A percentile compares a stretch with the other conserved stretches of the same genome.
phyloP scores from a whole-genome alignment of 2,113 vertebrate genomes.

The Lamprologus ornatipinnis region DNA sequence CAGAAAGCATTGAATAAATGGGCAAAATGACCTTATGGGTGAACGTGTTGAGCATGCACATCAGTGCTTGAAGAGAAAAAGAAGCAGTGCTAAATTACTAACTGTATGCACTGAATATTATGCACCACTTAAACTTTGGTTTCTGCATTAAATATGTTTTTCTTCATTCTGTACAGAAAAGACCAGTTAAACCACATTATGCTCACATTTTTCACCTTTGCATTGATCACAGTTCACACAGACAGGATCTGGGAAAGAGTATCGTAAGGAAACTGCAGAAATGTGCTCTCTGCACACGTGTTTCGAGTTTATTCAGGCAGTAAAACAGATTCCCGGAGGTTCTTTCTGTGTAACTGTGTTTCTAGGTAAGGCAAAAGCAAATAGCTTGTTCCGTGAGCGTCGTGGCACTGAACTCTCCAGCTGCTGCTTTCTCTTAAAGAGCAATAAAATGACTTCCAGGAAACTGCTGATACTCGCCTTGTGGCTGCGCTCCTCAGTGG shows the following conservation, averaged over 20 bases:
- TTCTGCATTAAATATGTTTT: not conserved
- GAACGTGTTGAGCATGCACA: not conserved
- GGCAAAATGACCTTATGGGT: not conserved
- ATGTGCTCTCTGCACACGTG: not conserved
- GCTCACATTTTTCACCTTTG: not conserved
- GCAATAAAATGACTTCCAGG: conserved; percentile 40
- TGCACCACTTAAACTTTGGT: not conserved
- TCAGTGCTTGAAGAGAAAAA: not conserved
- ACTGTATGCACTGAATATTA: not conserved
- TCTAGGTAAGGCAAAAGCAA: not conserved
- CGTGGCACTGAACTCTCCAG: not conserved
- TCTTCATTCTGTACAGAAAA: not conserved
- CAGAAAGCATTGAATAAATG: not conserved
- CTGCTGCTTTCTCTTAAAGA: conserved; percentile 2
- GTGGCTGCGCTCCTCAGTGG: not conserved
- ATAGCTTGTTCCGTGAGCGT: not conserved
- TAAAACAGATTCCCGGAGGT: not conserved
- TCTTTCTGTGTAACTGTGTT: not conserved
- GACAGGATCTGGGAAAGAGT: not conserved
- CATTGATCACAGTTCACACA: not conserved
- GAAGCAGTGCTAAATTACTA: not conserved
- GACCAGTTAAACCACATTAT: not conserved
- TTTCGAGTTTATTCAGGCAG: not conserved
- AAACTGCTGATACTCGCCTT: conserved; percentile 3
- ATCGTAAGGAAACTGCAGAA: not conserved